Percentiles rank a stretch among this genome's conserved stretches.
phyloP scores from a whole-genome alignment of 2,797 vertebrate genomes.

The Alectoris magna region DNA sequence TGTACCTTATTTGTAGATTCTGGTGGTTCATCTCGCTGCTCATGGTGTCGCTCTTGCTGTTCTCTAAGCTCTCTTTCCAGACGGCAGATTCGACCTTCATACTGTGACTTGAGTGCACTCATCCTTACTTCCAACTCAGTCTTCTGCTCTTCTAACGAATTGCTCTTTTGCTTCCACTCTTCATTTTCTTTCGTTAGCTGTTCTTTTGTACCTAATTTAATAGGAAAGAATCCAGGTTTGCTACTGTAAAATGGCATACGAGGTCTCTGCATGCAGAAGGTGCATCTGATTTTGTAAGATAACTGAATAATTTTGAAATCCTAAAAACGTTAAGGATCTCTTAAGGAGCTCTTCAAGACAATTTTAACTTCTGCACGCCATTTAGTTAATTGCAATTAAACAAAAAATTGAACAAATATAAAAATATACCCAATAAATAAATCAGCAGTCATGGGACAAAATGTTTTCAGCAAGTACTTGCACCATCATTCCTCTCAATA shows the following conservation, averaged over 20 bases:
- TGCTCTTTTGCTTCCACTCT: conserved; percentile 88
- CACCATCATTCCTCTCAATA: background rate
- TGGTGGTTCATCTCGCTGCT: conserved; percentile 90
- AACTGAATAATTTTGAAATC: background rate
- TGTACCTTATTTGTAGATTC: conserved; percentile 90
- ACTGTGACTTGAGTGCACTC: conserved; percentile 95
- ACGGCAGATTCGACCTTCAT: conserved; percentile 92
- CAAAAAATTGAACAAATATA: background rate
- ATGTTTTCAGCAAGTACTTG: background rate
- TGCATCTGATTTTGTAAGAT: background rate
- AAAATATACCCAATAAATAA: background rate
- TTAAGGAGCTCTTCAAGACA: background rate
- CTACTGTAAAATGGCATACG: background rate
- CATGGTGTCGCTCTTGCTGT: conserved; percentile 93
- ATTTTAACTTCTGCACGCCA: background rate
- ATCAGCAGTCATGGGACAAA: background rate
- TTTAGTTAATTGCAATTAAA: background rate
- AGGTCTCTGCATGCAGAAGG: background rate
- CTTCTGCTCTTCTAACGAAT: conserved; percentile 85
- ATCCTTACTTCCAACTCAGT: conserved; percentile 95
- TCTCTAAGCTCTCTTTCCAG: conserved; percentile 94
- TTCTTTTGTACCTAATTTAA: conserved; percentile 85
- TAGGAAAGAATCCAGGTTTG: background rate
- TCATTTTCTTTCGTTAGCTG: conserved; percentile 92
- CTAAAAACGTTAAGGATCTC: background rate